phyloP scores from a whole-genome alignment of 2,113 vertebrate species.

The Sylvia atricapilla region DNA sequence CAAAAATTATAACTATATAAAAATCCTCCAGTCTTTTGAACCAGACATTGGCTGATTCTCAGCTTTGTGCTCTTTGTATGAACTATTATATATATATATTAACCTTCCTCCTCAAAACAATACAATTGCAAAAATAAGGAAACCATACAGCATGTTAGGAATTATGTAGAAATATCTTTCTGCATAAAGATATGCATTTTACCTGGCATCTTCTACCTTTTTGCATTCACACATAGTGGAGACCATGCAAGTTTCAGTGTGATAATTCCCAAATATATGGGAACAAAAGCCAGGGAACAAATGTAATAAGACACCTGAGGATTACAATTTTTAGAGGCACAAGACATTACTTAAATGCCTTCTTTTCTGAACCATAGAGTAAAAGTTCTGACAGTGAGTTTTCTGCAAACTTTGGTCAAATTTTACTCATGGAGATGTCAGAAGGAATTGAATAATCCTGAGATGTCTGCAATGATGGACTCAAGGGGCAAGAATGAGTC shows the following conservation, averaged over 20 bases:
- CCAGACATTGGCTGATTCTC: neutral
- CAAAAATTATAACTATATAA: neutral
- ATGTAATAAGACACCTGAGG: neutral
- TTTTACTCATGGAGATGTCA: neutral
- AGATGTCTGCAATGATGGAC: neutral
- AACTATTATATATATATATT: neutral
- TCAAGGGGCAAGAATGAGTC: neutral
- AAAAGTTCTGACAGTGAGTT: neutral
- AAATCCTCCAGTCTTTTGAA: neutral
- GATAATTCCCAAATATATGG: neutral
- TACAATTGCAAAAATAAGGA: neutral
- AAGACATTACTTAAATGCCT: neutral
- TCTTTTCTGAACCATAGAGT: rapidly evolving
- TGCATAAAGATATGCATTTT: neutral
- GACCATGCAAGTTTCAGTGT: neutral
- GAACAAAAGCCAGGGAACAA: neutral
- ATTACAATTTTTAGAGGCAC: neutral
- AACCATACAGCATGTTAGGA: neutral
- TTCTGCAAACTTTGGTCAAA: neutral
- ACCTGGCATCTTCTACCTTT: neutral
- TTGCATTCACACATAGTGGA: neutral
- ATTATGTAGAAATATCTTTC: neutral
- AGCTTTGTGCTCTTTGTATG: neutral
- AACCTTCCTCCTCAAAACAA: neutral
- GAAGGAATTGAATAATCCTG: neutral